phyloP scores from a whole-genome alignment of 2,797 vertebrate species.

The Mallotus villosus region DNA sequence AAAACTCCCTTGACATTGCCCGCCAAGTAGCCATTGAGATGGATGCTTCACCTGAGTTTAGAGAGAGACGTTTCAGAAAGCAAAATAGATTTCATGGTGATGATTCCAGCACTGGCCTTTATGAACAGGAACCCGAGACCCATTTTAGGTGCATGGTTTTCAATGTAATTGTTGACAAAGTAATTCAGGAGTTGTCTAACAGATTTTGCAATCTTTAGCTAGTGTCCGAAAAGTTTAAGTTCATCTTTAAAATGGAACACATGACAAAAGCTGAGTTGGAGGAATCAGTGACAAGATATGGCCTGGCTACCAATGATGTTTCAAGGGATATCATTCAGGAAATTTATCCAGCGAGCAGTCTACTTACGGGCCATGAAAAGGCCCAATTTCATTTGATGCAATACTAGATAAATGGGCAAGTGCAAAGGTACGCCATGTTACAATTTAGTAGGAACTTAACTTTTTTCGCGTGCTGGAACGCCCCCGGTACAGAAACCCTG shows the following conservation, averaged over 20 bases:
- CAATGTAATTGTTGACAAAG: slow-evolving; percentile 32
- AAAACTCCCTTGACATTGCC: slow-evolving; percentile 15
- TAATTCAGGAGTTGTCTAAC: slow-evolving; percentile 22
- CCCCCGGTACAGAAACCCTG: too few species aligned
- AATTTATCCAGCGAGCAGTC: slow-evolving; percentile 13
- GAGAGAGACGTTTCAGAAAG: slow-evolving; percentile 9
- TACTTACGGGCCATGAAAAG: slow-evolving; percentile 16
- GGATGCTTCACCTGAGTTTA: slow-evolving; percentile 10
- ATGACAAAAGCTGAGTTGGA: slow-evolving; percentile 29
- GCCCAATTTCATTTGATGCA: too few species aligned
- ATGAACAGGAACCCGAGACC: slow-evolving; percentile 11
- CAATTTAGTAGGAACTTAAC: too few species aligned
- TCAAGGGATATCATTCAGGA: slow-evolving; percentile 8
- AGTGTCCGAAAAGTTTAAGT: slow-evolving; percentile 19
- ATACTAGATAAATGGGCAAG: too few species aligned
- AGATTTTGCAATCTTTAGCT: slow-evolving; percentile 18
- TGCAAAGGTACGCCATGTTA: too few species aligned
- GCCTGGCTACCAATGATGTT: not conserved
- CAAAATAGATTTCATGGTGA: slow-evolving; percentile 18
- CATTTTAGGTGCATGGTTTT: slow-evolving; percentile 26
- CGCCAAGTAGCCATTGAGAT: slow-evolving; percentile 1
- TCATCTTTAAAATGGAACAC: slow-evolving; percentile 24
- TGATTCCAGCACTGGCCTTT: not conserved
- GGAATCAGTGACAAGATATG: slow-evolving; percentile 25
- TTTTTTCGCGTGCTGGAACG: too few species aligned